Evolutionary conservation across 2,797 vertebrate species (phyloP).

Genomic region (Petrocephalus schoutedeni): DNA sequence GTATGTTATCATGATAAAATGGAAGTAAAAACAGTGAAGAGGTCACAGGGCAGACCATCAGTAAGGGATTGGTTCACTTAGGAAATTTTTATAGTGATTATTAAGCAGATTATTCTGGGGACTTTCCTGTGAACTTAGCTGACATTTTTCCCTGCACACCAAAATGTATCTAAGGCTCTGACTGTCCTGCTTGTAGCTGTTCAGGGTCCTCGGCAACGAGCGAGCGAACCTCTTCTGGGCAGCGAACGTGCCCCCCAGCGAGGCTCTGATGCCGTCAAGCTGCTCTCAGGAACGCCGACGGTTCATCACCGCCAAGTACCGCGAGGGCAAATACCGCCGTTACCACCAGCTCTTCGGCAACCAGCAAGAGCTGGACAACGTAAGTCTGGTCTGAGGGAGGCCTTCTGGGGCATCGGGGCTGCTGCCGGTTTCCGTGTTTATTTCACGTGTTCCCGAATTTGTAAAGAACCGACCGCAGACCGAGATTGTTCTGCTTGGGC

Average conservation of each 20-base stretch:
- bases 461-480: neutral
- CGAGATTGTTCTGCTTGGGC: neutral
- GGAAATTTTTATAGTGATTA: neutral
- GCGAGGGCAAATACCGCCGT: slow-evolving; percentile 87
- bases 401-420: neutral
- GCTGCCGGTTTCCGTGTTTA: neutral
- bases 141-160: neutral
- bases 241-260: slow-evolving; percentile 86
- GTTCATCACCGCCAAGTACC: slow-evolving; percentile 83
- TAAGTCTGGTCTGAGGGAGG: slow-evolving; percentile 45
- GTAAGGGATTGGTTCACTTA: neutral
- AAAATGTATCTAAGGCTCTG: neutral
- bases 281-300: slow-evolving; percentile 63
- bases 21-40: neutral
- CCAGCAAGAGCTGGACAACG: slow-evolving; percentile 84
- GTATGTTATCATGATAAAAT: neutral
- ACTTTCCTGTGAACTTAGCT: neutral
- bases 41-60: neutral
- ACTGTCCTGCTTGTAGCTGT: slow-evolving; percentile 62
- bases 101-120: neutral
- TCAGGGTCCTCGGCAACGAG: slow-evolving; percentile 72
- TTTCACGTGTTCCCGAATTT: neutral
- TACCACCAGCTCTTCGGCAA: slow-evolving; percentile 88
- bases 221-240: slow-evolving; percentile 86
- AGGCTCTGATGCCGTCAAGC: slow-evolving; percentile 69